phyloP scores from a whole-genome alignment of 2,113 vertebrate genomes.

The Uria aalge region DNA sequence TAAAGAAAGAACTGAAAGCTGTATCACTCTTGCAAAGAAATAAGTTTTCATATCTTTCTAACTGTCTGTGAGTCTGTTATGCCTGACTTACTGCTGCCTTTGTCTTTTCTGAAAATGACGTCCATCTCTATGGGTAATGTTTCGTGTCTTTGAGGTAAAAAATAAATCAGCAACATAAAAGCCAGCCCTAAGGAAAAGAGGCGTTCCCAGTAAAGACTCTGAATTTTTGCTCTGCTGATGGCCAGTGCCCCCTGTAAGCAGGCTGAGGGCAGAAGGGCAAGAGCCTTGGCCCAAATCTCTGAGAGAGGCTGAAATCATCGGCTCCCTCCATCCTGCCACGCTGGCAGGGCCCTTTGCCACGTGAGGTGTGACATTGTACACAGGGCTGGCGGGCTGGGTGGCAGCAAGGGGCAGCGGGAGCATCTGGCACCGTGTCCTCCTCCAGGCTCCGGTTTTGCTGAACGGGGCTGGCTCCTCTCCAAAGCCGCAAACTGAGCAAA shows the following conservation, averaged over 20 bases:
- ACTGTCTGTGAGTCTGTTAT: not conserved
- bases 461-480: not conserved
- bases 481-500: not conserved
- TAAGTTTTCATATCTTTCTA: not conserved
- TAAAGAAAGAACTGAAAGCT: not conserved
- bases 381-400: not conserved
- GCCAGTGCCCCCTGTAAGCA: not conserved
- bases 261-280: not conserved
- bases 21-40: not conserved
- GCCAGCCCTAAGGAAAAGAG: not conserved
- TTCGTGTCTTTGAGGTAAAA: not conserved
- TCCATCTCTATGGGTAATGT: not conserved
- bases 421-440: not conserved
- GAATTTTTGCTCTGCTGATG: not conserved
- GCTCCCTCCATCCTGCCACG: not conserved
- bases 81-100: not conserved
- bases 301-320: not conserved
- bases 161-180: not conserved
- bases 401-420: not conserved
- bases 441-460: not conserved
- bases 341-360: not conserved
- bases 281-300: not conserved
- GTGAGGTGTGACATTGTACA: fast-evolving
- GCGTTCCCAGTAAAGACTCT: not conserved
- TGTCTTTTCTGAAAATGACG: not conserved